Evolutionary conservation across 1,140 invertebrate species (phyloP), one percentile per base, ranked within the genome.

Genomic region (Liolophura sinensis): DNA sequence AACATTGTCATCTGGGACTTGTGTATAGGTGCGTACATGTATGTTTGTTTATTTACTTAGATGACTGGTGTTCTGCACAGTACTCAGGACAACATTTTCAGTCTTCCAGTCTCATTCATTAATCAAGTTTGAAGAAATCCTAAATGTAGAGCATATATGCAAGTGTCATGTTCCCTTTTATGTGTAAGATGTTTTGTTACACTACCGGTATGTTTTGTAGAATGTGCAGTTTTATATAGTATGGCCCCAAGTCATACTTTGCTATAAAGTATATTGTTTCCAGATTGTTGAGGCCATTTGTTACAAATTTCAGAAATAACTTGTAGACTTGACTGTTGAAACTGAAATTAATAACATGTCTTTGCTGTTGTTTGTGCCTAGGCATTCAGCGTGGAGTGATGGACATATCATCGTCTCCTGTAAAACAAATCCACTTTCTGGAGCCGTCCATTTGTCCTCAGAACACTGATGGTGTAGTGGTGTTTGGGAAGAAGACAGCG

Each of bases 1-100:
- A 78, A 70, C 57, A 61, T 81, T 31, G 65, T 76, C 20, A 22
- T 82, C 12, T 82, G 79, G 81, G 77, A 83, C 67, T 72, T 74
- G 60, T 73, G 79, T 57, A 60, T 82, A 62, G 79, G 81, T 82
- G 72, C 60, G 9, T 25, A n/a, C 55, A n/a, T 62, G 31, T n/a
- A n/a, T 62, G 18, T 18, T 4, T n/a, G n/a, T 57, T 22, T 15
- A 22, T 57, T 57, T n/a, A n/a, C n/a, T n/a, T n/a, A n/a, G n/a
- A n/a, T n/a, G n/a, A n/a, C n/a, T n/a, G n/a, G n/a, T n/a, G n/a
- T n/a, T n/a, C n/a, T 77, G 77, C 48, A 74, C 71, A 4, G 71
- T 71, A 31, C 25, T 80, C 11, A 54, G 81, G 48, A 76, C 78
- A 7, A 18, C 7, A 40, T 27, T 59, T 59, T 59, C 18, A n/a